phyloP scores from a whole-genome alignment of 2,888 invertebrate genomes.

The Hetaerina titia region DNA sequence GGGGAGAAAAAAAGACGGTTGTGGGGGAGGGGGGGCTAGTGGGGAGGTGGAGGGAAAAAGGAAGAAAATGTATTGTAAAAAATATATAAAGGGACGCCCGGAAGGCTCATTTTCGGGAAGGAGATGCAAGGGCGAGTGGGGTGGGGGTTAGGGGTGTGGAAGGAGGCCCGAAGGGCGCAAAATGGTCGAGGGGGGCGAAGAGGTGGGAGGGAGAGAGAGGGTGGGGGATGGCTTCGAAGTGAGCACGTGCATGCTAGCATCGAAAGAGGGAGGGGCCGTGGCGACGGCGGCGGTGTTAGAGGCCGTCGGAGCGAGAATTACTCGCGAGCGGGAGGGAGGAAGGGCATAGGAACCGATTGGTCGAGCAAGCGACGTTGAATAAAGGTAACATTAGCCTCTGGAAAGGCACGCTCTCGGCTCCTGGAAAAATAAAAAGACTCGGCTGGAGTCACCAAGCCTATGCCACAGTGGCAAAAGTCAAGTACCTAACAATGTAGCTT shows the following conservation, averaged over 20 bases:
- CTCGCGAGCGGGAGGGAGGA: not conserved
- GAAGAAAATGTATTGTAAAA: not conserved
- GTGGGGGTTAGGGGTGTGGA: not conserved
- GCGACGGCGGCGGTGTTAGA: not conserved
- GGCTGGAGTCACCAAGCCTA: not conserved
- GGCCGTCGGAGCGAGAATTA: not conserved
- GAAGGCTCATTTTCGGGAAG: not conserved
- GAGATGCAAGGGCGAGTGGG: not conserved
- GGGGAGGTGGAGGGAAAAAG: not conserved
- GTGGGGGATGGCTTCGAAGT: not conserved
- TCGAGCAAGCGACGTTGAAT: not conserved
- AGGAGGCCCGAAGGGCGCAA: not conserved
- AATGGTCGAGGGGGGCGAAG: slow-evolving; percentile 56
- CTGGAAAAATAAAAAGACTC: not conserved
- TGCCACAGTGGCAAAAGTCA: not conserved
- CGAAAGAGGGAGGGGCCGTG: not conserved
- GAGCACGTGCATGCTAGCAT: not conserved
- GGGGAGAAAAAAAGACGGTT: too few species aligned
- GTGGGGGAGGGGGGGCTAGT: not conserved
- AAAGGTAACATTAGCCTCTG: not conserved
- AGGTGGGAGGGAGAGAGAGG: slow-evolving; percentile 68
- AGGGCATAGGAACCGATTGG: not conserved
- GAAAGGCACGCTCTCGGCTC: not conserved
- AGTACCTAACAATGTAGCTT: not conserved
- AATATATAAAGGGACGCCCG: not conserved